phyloP scores from a whole-genome alignment of 2,113 vertebrate genomes.

The Glaucomys volans region DNA sequence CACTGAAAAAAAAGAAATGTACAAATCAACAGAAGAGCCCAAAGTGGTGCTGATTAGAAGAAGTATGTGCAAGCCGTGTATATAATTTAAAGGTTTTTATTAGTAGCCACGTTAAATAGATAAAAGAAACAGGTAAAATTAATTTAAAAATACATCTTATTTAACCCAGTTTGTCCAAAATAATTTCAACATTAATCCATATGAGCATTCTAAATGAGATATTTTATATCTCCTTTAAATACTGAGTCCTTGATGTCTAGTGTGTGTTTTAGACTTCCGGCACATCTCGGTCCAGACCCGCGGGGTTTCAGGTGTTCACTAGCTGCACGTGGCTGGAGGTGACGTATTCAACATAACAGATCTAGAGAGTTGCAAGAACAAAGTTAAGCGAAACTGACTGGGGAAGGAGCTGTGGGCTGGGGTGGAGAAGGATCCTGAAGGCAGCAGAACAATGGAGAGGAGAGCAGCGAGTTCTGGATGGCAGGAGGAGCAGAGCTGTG shows the following conservation, averaged over 20 bases:
- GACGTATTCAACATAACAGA: not conserved
- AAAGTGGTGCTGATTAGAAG: not conserved
- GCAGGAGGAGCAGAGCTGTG: not conserved
- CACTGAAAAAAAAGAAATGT: not conserved
- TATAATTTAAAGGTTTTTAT: not conserved
- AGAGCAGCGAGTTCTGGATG: not conserved
- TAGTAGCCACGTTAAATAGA: slow-evolving; percentile 5
- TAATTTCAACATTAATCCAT: not conserved
- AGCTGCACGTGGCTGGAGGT: not conserved
- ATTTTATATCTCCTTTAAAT: not conserved
- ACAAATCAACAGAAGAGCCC: not conserved
- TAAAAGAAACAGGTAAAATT: not conserved
- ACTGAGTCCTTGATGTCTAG: not conserved
- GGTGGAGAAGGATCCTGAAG: rapidly evolving
- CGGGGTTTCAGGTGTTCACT: not conserved
- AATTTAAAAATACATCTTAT: not conserved
- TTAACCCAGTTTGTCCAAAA: not conserved
- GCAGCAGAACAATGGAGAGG: not conserved
- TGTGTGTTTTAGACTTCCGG: not conserved
- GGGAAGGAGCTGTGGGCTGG: not conserved
- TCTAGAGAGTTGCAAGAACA: not conserved
- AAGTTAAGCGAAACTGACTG: not conserved
- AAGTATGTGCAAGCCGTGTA: not conserved
- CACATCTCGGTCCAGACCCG: not conserved
- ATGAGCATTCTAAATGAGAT: not conserved